Conservation (phyloP, 2,888 invertebrate species). For the Ectemnius cavifrons region DNA sequence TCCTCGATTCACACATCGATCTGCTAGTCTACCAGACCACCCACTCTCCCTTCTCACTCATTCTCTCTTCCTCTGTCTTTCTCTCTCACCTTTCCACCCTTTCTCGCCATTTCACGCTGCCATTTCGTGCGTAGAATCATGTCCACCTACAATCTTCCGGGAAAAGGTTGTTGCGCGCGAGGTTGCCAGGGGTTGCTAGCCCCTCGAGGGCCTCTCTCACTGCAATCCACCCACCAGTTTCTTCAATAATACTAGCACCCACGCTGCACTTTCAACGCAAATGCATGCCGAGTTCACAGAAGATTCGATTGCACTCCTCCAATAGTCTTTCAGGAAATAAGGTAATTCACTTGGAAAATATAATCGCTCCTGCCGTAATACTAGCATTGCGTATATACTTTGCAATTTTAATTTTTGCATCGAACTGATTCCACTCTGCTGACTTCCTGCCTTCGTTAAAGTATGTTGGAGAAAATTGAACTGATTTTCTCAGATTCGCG, state of each 20-base stretch:
- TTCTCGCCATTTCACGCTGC: neutral
- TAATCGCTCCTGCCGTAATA: no score
- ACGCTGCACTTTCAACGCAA: neutral
- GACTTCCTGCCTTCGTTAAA: no score
- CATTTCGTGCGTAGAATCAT: slow-evolving; percentile 15
- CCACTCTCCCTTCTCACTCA: neutral
- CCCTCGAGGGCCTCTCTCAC: no score
- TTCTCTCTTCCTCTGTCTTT: neutral
- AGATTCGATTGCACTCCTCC: no score
- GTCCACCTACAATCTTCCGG: slow-evolving; percentile 6
- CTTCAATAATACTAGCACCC: neutral
- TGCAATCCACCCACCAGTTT: neutral
- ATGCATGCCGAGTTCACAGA: neutral
- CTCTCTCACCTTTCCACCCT: slow-evolving; percentile 14
- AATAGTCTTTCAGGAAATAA: no score
- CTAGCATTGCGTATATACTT: no score
- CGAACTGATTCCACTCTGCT: no score
- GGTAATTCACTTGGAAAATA: no score
- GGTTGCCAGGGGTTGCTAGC: no score
- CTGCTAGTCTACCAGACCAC: slow-evolving; percentile 36
- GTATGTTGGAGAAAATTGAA: no score
- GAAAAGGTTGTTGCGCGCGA: slow-evolving; percentile 20
- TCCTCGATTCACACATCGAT: slow-evolving; percentile 43
- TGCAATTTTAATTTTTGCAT: no score
- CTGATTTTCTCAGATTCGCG: no score